These are phyloP conservation scores for Porites evermanni DNA, from an alignment of 92 coral and sea anemone species.

Conservation along the genomic window DNA sequence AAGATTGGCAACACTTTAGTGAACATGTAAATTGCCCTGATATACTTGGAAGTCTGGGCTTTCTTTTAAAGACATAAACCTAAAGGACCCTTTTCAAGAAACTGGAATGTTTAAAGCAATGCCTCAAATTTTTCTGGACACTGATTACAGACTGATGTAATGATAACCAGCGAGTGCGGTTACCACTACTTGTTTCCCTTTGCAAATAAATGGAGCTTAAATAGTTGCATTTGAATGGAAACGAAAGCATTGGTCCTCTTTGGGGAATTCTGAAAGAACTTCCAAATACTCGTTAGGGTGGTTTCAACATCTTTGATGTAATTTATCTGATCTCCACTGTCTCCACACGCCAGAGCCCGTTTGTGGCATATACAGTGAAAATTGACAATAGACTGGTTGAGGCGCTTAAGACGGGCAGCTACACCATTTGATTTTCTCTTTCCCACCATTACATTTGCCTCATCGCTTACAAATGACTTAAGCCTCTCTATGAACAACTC, in stretches of 20 bases:
- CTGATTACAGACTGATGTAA: no score
- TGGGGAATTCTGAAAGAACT: no score
- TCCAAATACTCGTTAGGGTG: no score
- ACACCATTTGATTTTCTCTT: conserved; percentile 1
- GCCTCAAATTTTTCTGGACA: no score
- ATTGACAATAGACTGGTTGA: neutral
- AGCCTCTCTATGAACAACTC: conserved; percentile 19
- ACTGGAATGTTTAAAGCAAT: no score
- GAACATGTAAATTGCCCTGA: conserved; percentile 14
- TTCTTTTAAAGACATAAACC: neutral
- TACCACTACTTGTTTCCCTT: no score
- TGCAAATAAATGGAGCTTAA: no score
- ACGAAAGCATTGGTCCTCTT: no score
- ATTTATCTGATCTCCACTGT: no score
- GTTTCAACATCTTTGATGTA: no score
- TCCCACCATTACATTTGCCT: conserved; percentile 36
- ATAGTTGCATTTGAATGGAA: no score
- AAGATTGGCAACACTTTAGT: conserved; percentile 6
- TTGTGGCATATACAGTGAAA: neutral
- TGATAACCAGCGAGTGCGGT: no score
- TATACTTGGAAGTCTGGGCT: conserved; percentile 5
- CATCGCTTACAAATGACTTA: conserved; percentile 53
- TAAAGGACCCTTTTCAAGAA: conserved; percentile 2
- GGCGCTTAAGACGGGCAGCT: neutral
- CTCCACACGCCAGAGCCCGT: neutral